Conservation (phyloP, 2,888 invertebrate genomes). For the Smittia sp. region DNA sequence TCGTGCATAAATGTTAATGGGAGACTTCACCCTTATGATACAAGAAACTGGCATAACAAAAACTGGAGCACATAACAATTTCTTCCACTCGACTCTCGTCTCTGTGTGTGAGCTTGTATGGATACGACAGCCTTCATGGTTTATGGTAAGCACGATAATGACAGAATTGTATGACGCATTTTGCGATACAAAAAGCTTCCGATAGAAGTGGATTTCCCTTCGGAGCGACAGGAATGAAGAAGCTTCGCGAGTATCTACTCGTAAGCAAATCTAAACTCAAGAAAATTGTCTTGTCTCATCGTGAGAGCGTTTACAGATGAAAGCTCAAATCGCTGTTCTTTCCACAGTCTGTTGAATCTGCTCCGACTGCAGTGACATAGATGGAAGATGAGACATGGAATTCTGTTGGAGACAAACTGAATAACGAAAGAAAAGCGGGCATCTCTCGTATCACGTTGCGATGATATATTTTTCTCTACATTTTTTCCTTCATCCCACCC, state of each 20-base stretch:
- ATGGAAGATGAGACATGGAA: neutral
- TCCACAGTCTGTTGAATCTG: neutral
- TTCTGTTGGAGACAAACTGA: conserved; percentile 1
- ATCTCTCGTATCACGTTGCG: conserved; percentile 21
- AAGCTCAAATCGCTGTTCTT: conserved; percentile 1
- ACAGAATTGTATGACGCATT: too few species aligned
- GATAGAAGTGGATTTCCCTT: too few species aligned
- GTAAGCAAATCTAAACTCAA: neutral
- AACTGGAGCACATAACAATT: too few species aligned
- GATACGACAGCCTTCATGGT: too few species aligned
- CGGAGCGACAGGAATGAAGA: too few species aligned
- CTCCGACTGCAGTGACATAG: neutral
- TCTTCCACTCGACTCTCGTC: too few species aligned
- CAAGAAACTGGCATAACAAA: too few species aligned
- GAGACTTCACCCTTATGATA: too few species aligned
- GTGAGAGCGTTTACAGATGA: neutral
- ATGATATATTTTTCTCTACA: conserved; percentile 28
- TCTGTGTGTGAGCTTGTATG: too few species aligned
- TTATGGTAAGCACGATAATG: too few species aligned
- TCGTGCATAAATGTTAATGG: too few species aligned
- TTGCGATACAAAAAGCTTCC: too few species aligned
- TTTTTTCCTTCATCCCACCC: neutral
- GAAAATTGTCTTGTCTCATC: neutral
- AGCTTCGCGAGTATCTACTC: neutral
- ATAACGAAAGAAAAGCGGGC: conserved; percentile 10